These are phyloP conservation scores for Stegodyphus dumicola DNA, from an alignment of 1,140 invertebrate species.

Conservation along the genomic window DNA sequence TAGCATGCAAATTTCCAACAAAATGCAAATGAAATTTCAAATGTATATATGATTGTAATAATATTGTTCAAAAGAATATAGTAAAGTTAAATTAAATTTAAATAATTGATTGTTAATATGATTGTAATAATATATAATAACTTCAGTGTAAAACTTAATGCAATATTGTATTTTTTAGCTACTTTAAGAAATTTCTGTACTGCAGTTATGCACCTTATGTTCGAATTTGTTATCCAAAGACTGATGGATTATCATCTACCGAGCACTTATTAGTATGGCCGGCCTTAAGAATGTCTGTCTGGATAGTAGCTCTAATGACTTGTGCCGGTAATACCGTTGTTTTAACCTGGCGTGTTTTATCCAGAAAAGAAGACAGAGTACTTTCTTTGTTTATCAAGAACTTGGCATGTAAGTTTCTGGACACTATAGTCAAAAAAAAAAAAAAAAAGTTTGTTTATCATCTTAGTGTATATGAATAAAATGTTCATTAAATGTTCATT, in stretches of 20 bases:
- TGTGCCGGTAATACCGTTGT: conserved; percentile 77
- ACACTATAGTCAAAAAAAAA: too few species aligned
- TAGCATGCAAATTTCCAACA: too few species aligned
- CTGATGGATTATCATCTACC: conserved; percentile 73
- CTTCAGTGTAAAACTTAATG: conserved; percentile 1
- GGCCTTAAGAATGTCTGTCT: conserved; percentile 76
- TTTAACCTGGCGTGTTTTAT: conserved; percentile 75
- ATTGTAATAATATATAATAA: too few species aligned
- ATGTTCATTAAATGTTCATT: too few species aligned
- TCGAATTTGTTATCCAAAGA: conserved; percentile 74
- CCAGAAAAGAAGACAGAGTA: conserved; percentile 69
- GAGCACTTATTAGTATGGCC: conserved; percentile 76
- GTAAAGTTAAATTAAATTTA: too few species aligned
- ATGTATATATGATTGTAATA: too few species aligned
- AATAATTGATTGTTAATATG: too few species aligned
- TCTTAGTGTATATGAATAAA: too few species aligned
- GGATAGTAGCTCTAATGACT: conserved; percentile 79
- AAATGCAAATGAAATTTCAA: too few species aligned
- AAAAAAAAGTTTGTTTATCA: too few species aligned
- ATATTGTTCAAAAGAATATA: too few species aligned
- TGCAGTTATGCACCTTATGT: conserved; percentile 76
- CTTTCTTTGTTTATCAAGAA: conserved; percentile 77
- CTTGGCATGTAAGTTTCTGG: conserved; percentile 70
- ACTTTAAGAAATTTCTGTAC: conserved; percentile 79
- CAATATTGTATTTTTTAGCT: conserved; percentile 68